These are phyloP conservation scores for Telenomus remus DNA, from an alignment of 1,140 invertebrate genomes.

Conservation along the genomic window DNA sequence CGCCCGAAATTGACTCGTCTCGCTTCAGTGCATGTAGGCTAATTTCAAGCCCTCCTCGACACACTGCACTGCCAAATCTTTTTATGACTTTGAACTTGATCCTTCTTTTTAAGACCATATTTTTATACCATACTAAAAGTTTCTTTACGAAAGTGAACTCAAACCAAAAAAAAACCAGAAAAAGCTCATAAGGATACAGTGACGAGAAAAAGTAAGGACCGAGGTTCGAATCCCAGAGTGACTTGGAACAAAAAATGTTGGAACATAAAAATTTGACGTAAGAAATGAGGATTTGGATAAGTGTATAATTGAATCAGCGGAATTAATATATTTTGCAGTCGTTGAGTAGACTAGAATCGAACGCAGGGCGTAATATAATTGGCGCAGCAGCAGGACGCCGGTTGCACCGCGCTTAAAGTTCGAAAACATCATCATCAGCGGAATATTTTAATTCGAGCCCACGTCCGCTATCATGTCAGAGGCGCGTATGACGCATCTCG, in stretches of 20 bases:
- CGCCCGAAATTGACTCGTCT: conserved; percentile 27
- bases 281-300: neutral
- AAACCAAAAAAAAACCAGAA: no score
- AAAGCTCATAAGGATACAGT: no score
- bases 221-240: no score
- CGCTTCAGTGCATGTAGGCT: conserved; percentile 25
- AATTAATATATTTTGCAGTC: conserved; percentile 42
- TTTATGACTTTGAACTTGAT: neutral
- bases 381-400: conserved; percentile 44
- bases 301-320: conserved; percentile 29
- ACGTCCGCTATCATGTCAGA: conserved; percentile 48
- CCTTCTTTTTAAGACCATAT: neutral
- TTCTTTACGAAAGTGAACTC: no score
- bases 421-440: conserved; percentile 57
- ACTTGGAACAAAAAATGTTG: no score
- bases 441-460: conserved; percentile 54
- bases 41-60: conserved; percentile 20
- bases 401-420: conserved; percentile 47
- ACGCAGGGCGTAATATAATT: conserved; percentile 36
- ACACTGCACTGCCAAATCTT: conserved; percentile 8
- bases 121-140: no score
- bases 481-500: conserved; percentile 41
- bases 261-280: no score
- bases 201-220: no score
- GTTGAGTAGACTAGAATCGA: conserved; percentile 28